phyloP scores from a whole-genome alignment of 2,888 invertebrate species.

The Phrixothrix hirtus region DNA sequence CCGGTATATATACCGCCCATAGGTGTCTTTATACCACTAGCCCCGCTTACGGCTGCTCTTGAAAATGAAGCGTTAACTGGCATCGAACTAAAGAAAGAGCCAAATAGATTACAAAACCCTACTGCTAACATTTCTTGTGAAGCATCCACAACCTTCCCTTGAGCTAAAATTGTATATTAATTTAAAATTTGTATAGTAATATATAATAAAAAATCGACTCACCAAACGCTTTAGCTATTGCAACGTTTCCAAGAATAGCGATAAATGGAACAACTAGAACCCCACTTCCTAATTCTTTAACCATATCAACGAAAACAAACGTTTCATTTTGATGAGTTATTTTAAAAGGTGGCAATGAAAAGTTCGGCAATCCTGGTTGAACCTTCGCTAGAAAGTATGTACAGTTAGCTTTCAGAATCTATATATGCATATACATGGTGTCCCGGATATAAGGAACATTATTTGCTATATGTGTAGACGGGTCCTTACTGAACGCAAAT shows the following conservation, averaged over 20 bases:
- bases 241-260: constrained; percentile 76
- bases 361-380: constrained; percentile 64
- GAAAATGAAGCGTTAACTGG: constrained; percentile 77
- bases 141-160: constrained; percentile 71
- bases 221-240: constrained; percentile 86
- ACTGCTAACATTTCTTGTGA: constrained; percentile 81
- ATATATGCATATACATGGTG: too few species aligned
- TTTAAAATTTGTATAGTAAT: too few species aligned
- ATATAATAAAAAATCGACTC: constrained; percentile 50
- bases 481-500: too few species aligned
- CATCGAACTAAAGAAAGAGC: constrained; percentile 77
- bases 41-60: constrained; percentile 77
- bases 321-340: constrained; percentile 59
- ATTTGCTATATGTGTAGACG: too few species aligned
- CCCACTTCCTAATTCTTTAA: constrained; percentile 68
- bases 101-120: constrained; percentile 73
- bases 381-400: constrained; percentile 60
- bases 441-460: too few species aligned
- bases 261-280: constrained; percentile 73
- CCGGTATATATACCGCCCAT: constrained; percentile 75
- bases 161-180: too few species aligned
- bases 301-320: constrained; percentile 60
- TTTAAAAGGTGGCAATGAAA: constrained; percentile 61
- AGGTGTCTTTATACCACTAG: constrained; percentile 77
- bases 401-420: too few species aligned